Evolutionary conservation across 2,113 vertebrate genomes (phyloP).

Genomic region (Pogonocichla stellata): DNA sequence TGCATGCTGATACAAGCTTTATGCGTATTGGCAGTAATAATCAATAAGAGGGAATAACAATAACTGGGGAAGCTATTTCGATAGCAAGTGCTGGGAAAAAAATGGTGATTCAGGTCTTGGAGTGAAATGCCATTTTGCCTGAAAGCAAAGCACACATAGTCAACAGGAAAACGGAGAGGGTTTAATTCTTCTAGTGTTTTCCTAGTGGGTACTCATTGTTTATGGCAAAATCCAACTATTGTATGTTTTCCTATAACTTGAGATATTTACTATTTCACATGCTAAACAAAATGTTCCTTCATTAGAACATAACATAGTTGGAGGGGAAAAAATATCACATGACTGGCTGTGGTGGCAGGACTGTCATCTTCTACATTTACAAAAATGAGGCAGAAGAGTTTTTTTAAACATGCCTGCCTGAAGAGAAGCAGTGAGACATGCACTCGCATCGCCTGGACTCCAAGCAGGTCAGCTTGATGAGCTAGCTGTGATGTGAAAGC

Average conservation of each 20-base stretch:
- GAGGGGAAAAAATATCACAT: not conserved
- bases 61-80: conserved; percentile 22
- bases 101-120: not conserved
- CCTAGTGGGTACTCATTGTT: conserved; percentile 36
- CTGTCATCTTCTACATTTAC: not conserved
- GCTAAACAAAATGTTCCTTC: conserved; percentile 38
- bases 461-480: conserved; percentile 5
- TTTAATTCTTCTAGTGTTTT: conserved; percentile 63
- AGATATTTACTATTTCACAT: conserved; percentile 5
- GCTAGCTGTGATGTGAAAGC: not conserved
- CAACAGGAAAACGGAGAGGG: conserved; percentile 64
- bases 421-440: not conserved
- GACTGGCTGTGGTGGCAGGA: fast-evolving
- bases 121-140: conserved; percentile 58
- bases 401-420: not conserved
- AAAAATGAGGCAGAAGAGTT: not conserved
- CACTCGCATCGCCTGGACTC: not conserved
- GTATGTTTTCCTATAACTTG: conserved; percentile 22
- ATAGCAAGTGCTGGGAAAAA: conserved; percentile 14
- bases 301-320: not conserved
- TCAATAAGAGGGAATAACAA: conserved; percentile 37
- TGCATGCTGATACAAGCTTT: not conserved
- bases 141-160: conserved; percentile 1
- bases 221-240: conserved; percentile 42
- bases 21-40: not conserved